These are phyloP conservation scores for Leptodactylus fallax DNA, from an alignment of 2,797 vertebrate species.

Conservation along the genomic window DNA sequence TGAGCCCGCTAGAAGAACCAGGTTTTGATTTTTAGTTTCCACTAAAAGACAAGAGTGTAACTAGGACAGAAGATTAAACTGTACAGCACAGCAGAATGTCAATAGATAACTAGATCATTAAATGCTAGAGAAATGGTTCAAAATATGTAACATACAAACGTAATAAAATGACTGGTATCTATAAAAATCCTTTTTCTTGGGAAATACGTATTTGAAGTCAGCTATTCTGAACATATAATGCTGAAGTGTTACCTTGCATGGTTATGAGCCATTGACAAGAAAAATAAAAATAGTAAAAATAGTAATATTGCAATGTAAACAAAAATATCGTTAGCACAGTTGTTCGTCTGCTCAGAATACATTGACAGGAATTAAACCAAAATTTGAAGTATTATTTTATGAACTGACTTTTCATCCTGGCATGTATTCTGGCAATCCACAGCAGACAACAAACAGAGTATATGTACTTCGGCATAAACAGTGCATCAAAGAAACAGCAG, in stretches of 20 bases:
- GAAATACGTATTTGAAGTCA: background rate
- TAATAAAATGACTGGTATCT: background rate
- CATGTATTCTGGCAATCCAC: slow-evolving; percentile 25
- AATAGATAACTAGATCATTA: background rate
- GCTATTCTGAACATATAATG: background rate
- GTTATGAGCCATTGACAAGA: too few relatives aligned
- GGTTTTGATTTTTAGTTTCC: background rate
- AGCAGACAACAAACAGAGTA: slow-evolving; percentile 38
- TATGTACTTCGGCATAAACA: slow-evolving; percentile 29
- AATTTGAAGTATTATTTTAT: slow-evolving; percentile 25
- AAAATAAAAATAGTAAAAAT: background rate
- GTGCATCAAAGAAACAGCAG: slow-evolving; percentile 30
- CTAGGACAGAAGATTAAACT: background rate
- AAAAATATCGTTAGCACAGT: background rate
- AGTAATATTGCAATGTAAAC: background rate
- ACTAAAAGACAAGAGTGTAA: too few relatives aligned
- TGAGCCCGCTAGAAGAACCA: too few relatives aligned
- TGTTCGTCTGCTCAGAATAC: background rate
- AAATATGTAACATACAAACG: background rate
- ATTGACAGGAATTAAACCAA: background rate
- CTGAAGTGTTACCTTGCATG: too few relatives aligned
- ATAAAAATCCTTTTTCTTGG: background rate
- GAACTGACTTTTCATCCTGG: slow-evolving; percentile 23
- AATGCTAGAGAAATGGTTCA: background rate
- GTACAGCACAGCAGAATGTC: background rate